phyloP scores from a whole-genome alignment of 2,797 vertebrate genomes.

The Pampus argenteus region DNA sequence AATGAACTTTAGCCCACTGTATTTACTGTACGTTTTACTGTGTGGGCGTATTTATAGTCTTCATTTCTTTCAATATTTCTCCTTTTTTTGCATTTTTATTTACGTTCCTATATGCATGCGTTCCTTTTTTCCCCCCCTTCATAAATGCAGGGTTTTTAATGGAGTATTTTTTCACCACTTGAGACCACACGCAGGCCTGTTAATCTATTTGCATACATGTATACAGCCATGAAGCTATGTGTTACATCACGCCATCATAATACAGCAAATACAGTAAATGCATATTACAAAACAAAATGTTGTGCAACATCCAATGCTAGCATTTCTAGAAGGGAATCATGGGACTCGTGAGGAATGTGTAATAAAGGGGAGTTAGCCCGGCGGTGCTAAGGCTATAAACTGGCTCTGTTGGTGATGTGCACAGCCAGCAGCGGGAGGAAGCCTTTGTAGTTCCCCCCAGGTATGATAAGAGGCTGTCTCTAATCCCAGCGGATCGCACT shows the following conservation, averaged over 20 bases:
- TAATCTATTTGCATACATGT: not conserved
- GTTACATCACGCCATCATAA: not conserved
- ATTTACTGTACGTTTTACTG: slow-evolving; percentile 25
- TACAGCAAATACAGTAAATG: not conserved
- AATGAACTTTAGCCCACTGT: slow-evolving; percentile 17
- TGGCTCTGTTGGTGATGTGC: slow-evolving; percentile 48
- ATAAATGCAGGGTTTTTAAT: too few species aligned
- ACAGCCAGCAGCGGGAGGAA: slow-evolving; percentile 52
- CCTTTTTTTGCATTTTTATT: not conserved
- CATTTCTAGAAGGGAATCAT: slow-evolving; percentile 9
- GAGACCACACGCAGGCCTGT: not conserved
- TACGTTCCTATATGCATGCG: not conserved
- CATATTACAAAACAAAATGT: not conserved
- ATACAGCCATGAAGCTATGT: not conserved
- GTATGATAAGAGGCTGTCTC: slow-evolving; percentile 63
- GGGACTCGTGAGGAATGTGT: slow-evolving; percentile 47
- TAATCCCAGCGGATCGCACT: slow-evolving; percentile 45
- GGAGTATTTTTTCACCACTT: not conserved
- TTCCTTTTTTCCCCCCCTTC: too few species aligned
- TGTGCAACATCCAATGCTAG: slow-evolving; percentile 1
- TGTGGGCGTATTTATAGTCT: slow-evolving; percentile 13
- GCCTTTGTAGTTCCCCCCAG: slow-evolving; percentile 67
- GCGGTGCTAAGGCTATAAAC: slow-evolving; percentile 42
- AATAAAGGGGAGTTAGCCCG: slow-evolving; percentile 18
- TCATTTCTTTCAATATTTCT: too few species aligned